A percentile compares a stretch with the other conserved stretches of the same genome.
phyloP scores from a whole-genome alignment of 2,797 vertebrate genomes.

The Kryptolebias ocellatus region DNA sequence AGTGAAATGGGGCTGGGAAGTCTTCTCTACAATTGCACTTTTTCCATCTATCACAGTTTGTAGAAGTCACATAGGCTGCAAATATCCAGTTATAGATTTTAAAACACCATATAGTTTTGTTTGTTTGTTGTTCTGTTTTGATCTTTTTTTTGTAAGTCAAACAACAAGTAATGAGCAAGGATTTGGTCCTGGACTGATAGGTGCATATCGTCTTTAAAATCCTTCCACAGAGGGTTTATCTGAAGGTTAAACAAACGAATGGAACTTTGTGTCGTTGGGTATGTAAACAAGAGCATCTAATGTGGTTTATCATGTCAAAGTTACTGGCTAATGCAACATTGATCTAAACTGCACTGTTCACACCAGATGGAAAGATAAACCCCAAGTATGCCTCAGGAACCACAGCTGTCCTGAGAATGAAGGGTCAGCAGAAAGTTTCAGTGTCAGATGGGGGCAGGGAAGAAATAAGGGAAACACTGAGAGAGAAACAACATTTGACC shows the following conservation, averaged over 20 bases:
- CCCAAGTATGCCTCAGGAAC: slow-evolving; percentile 61
- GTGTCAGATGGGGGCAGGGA: slow-evolving; percentile 35
- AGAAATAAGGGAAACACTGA: slow-evolving; percentile 4
- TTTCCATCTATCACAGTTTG: too few relatives aligned
- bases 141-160: neutral
- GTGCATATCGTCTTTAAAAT: slow-evolving; percentile 37
- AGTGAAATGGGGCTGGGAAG: too few relatives aligned
- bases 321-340: slow-evolving; percentile 51
- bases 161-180: slow-evolving; percentile 12
- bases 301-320: slow-evolving; percentile 59
- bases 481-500: slow-evolving; percentile 35
- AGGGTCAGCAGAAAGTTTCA: slow-evolving; percentile 73
- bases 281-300: slow-evolving; percentile 68
- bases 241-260: slow-evolving; percentile 57
- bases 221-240: slow-evolving; percentile 53
- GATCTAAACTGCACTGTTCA: slow-evolving; percentile 35
- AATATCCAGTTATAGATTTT: too few relatives aligned
- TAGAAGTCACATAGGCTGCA: too few relatives aligned
- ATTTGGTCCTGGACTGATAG: slow-evolving; percentile 19
- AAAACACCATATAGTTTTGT: too few relatives aligned
- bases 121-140: too few relatives aligned
- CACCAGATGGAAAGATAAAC: slow-evolving; percentile 66
- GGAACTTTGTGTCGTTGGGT: slow-evolving; percentile 61
- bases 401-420: slow-evolving; percentile 72
- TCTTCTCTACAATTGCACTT: too few relatives aligned